These are phyloP conservation scores for Archips crataeganus DNA, from an alignment of 2,888 invertebrate genomes.

Conservation along the genomic window DNA sequence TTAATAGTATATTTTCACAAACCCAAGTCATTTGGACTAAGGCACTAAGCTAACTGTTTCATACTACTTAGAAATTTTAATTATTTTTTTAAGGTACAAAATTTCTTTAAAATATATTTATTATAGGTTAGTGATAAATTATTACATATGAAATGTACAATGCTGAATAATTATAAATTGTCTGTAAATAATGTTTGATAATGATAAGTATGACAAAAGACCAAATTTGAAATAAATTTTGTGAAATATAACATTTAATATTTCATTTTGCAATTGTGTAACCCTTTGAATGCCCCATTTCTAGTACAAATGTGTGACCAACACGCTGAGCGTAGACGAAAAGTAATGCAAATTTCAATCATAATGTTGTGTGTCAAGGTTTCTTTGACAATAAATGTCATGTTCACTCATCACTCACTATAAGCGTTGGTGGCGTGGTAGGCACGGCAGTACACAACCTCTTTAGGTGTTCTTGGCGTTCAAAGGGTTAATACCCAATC, in stretches of 20 bases:
- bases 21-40: background rate
- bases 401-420: too few relatives aligned
- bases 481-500: too few relatives aligned
- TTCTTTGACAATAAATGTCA: too few relatives aligned
- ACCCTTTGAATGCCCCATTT: too few relatives aligned
- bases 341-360: too few relatives aligned
- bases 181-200: slow-evolving; percentile 44
- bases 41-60: background rate
- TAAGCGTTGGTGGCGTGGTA: too few relatives aligned
- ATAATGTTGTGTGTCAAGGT: too few relatives aligned
- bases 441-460: too few relatives aligned
- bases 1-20: background rate
- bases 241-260: slow-evolving; percentile 33
- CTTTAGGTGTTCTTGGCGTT: too few relatives aligned
- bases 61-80: slow-evolving; percentile 28
- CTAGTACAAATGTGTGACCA: too few relatives aligned
- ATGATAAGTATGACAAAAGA: slow-evolving; percentile 52
- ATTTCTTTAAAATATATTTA: slow-evolving; percentile 25
- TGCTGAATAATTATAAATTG: slow-evolving; percentile 32
- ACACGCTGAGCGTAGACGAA: too few relatives aligned
- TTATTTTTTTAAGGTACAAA: slow-evolving; percentile 38
- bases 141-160: slow-evolving; percentile 44
- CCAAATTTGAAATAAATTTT: slow-evolving; percentile 54
- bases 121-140: slow-evolving; percentile 46
- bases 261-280: background rate